Base-by-base conservation (phyloP, 2,797 vertebrate genomes). In the Malacoraja senta region DNA sequence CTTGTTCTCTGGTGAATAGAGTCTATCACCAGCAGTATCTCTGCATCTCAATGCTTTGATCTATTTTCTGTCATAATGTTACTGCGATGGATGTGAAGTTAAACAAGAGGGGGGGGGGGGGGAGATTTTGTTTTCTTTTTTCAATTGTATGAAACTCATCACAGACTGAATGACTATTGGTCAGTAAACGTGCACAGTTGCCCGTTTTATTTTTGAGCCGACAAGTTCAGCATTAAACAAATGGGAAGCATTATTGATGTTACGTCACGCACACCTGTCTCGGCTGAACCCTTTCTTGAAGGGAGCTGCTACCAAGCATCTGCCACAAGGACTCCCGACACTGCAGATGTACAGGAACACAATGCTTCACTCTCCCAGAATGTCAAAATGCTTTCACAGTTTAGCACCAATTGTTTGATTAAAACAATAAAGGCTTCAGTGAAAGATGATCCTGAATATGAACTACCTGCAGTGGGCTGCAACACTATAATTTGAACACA, bases 331-430 rank as follows among this genome's bases (percentile, higher is more conserved):
- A 35, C 61, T 35, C 61, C 32, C 21, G 61, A 58, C 53, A 1
- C 24, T 3, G 53, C 32, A 15, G 19, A 19, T 88, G 65, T 32
- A 65, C 13, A 8, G 21, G 26, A 26, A 53, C 26, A 61, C 53
- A 88, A 68, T 38, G 32, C 61, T 13, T 19, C 3, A 38, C 78
- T 32, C 21, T 26, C 44, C 2, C 44, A 61, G 80, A 83, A 8
- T 84, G 81, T 61, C 53, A 61, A 61, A 84, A 84, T 61, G 10
- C 26, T 84, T 26, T 84, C 81, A 84, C n/a, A 58, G 81, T 84
- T 29, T 61, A 29, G 29, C 81, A 84, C 53, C 12, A 19, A 84
- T 84, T 84, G 61, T 61, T 84, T 61, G 44, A 29, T n/a, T 84
- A 61, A 84, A 88, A 84, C 29, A 53, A 68, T 35, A 17, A 86